Conservation (phyloP, 2,797 vertebrate species). For the Lutjanus campechanus region DNA sequence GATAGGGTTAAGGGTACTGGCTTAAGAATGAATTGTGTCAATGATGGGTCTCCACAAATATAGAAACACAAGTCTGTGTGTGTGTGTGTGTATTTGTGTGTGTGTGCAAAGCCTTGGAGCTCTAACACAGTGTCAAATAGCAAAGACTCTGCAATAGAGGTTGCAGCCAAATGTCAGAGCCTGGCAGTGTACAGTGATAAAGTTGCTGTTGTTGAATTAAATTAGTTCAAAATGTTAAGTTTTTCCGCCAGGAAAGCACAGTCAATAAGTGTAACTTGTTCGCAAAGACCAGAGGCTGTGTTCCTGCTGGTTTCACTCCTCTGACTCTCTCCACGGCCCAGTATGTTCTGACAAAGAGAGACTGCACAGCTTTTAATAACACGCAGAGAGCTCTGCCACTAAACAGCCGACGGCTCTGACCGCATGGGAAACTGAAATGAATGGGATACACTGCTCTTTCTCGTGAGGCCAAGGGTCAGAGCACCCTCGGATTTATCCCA, state of each 20-base stretch:
- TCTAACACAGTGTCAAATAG: neutral
- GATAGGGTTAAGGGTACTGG: no score
- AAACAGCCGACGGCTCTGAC: slow-evolving; percentile 15
- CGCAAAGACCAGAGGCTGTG: slow-evolving; percentile 27
- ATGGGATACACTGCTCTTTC: slow-evolving; percentile 7
- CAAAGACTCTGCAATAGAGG: slow-evolving; percentile 13
- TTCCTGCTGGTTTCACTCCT: slow-evolving; percentile 20
- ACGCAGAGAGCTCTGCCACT: slow-evolving; percentile 10
- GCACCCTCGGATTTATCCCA: neutral
- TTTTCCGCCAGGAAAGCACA: slow-evolving; percentile 4
- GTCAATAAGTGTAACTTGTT: slow-evolving; percentile 30
- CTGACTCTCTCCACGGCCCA: slow-evolving; percentile 21
- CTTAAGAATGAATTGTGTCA: no score
- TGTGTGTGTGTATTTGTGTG: neutral
- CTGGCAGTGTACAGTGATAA: neutral
- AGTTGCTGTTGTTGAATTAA: slow-evolving; percentile 21
- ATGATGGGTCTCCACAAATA: no score
- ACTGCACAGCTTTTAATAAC: slow-evolving; percentile 28
- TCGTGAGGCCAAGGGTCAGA: neutral
- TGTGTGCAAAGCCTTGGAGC: slow-evolving; percentile 1
- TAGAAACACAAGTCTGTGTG: neutral
- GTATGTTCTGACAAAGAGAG: slow-evolving; percentile 26
- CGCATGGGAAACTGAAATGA: neutral
- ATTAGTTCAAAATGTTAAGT: slow-evolving; percentile 39
- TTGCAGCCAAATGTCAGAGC: slow-evolving; percentile 1